Evolutionary conservation across 2,113 vertebrate species (phyloP).

Genomic region (Toxostoma redivivum): DNA sequence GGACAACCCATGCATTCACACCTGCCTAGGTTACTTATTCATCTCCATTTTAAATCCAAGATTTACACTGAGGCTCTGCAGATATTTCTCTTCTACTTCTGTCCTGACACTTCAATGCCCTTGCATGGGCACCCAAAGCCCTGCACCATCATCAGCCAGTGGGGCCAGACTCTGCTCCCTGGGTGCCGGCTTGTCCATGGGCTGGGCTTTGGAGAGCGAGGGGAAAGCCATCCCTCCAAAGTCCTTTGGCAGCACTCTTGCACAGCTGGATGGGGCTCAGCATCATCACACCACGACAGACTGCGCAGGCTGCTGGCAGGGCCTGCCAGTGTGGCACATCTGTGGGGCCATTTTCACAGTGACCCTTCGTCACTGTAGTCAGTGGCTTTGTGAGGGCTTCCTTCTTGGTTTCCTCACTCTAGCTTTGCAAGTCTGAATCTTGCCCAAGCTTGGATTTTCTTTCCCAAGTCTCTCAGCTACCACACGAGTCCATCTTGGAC

Average conservation of each 20-base stretch:
- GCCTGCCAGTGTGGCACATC: fast-evolving
- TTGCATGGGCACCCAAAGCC: not conserved
- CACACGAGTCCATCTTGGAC: not conserved
- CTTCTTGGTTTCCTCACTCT: not conserved
- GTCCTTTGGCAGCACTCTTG: not conserved
- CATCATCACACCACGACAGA: fast-evolving
- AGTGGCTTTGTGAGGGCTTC: not conserved
- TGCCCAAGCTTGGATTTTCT: not conserved
- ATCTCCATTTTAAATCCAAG: not conserved
- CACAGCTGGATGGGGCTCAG: not conserved
- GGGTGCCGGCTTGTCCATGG: fast-evolving
- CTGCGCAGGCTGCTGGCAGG: not conserved
- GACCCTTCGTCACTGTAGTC: too few relatives aligned
- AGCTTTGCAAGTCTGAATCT: not conserved
- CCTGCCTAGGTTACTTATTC: not conserved
- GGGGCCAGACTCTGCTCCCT: not conserved
- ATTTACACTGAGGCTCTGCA: not conserved
- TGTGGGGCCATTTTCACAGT: fast-evolving
- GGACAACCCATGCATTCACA: not conserved
- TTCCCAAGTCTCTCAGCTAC: not conserved
- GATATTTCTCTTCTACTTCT: not conserved
- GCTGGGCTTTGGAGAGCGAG: not conserved
- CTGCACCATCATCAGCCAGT: not conserved
- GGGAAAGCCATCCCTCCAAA: not conserved
- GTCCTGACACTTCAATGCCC: not conserved